These are phyloP conservation scores for Lobophora halterata DNA, from an alignment of 2,888 invertebrate genomes.

Conservation along the genomic window DNA sequence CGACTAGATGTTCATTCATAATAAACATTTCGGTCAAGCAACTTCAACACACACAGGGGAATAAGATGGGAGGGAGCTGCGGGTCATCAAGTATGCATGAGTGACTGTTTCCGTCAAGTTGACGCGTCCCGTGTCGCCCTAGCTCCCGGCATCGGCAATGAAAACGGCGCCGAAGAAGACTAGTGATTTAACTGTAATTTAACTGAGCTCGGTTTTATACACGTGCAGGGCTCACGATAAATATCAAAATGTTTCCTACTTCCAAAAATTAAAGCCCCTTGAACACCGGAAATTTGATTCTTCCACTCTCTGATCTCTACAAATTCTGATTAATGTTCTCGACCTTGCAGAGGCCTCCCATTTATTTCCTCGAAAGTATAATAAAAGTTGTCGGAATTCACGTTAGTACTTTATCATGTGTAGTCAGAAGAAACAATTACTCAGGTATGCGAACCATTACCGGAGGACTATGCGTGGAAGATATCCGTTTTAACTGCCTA, in stretches of 20 bases:
- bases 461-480: conserved; percentile 26
- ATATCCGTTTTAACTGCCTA: conserved; percentile 32
- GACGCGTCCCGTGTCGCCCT: conserved; percentile 24
- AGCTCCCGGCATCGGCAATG: conserved; percentile 22
- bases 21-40: conserved; percentile 11
- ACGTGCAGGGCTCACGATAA: not conserved
- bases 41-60: conserved; percentile 4
- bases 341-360: no score
- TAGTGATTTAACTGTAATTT: not conserved
- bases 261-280: not conserved
- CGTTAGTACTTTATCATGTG: conserved; percentile 9
- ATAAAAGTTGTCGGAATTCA: conserved; percentile 3
- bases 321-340: no score
- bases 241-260: conserved; percentile 8
- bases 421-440: conserved; percentile 24
- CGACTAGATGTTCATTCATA: conserved; percentile 8
- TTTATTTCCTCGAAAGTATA: not conserved
- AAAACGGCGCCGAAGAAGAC: not conserved
- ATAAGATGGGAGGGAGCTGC: conserved; percentile 28
- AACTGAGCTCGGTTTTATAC: not conserved
- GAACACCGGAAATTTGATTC: conserved; percentile 7
- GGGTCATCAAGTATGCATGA: conserved; percentile 60
- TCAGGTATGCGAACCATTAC: conserved; percentile 27
- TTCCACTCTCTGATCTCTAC: not conserved
- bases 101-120: conserved; percentile 48